Evolutionary conservation across 2,888 invertebrate genomes (phyloP).

Genomic region (Tupiocoris notatus): DNA sequence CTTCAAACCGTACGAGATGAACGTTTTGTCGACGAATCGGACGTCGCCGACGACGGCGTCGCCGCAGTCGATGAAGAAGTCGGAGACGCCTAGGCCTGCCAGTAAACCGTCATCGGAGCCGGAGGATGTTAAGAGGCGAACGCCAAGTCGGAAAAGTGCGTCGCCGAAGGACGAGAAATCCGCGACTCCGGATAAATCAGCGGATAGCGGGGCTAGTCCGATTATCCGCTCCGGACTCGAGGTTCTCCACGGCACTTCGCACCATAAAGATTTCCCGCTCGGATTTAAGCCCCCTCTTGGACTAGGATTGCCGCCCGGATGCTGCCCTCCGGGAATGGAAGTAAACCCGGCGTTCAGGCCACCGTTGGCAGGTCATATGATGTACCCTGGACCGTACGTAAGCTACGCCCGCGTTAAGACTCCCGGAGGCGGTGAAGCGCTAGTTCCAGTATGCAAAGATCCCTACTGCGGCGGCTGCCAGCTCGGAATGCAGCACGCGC

Average conservation of each 20-base stretch:
- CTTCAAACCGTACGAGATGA: slow-evolving; percentile 77
- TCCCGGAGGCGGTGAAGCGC: slow-evolving; percentile 83
- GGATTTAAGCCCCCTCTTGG: slow-evolving; percentile 64
- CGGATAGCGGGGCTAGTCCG: slow-evolving; percentile 58
- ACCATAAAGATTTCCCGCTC: slow-evolving; percentile 65
- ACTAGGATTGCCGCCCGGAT: slow-evolving; percentile 60
- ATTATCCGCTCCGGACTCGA: slow-evolving; percentile 80
- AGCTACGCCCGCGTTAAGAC: slow-evolving; percentile 91
- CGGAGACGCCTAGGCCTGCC: slow-evolving; percentile 52
- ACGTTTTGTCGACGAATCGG: slow-evolving; percentile 52
- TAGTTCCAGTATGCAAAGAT: slow-evolving; percentile 91
- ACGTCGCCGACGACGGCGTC: neutral
- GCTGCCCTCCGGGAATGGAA: slow-evolving; percentile 76
- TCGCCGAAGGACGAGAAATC: slow-evolving; percentile 44
- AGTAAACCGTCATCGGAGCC: slow-evolving; percentile 39
- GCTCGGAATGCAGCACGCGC: slow-evolving; percentile 54
- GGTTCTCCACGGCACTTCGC: slow-evolving; percentile 71
- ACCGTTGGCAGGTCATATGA: slow-evolving; percentile 76
- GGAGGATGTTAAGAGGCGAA: slow-evolving; percentile 45
- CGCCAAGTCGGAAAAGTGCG: slow-evolving; percentile 42
- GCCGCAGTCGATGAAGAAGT: slow-evolving; percentile 42
- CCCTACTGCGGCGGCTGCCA: slow-evolving; percentile 95
- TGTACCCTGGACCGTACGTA: slow-evolving; percentile 63
- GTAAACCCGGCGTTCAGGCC: slow-evolving; percentile 84
- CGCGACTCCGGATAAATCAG: slow-evolving; percentile 53